Base-by-base conservation (phyloP, 2,888 invertebrate genomes). In the Pardosa pseudoannulata region DNA sequence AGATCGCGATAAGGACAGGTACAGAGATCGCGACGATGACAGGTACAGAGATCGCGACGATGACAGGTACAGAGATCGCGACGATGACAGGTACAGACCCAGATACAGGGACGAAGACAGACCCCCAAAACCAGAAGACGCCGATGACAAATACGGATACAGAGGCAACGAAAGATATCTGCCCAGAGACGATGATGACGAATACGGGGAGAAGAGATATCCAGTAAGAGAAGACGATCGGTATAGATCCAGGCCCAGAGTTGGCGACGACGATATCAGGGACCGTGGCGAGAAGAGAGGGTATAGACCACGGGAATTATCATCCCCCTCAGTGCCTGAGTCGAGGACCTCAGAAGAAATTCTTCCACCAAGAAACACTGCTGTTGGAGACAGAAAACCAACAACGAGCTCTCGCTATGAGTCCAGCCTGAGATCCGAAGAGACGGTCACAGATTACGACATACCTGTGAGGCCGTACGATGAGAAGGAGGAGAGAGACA, bases 121-220 rank as follows among this genome's bases (percentile, higher is more conserved):
- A 16, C 41, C 50, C 23, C 27, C 41, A 23, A 19, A 29, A 9
- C 46, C 62, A 6, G 65, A 23, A 2, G 9, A 36, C 1, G 41
- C n/a, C 16, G 41, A 46, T 46, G 41, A 68, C n/a, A 28, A 31
- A 16, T 62, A 68, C 23, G 28, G 62, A 23, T 23, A 29, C 7
- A 31, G 70, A 6, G 65, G n/a, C 7, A 36, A 36, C n/a, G n/a
- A n/a, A n/a, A n/a, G n/a, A n/a, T n/a, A n/a, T n/a, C n/a, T n/a
- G n/a, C n/a, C n/a, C n/a, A n/a, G n/a, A n/a, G n/a, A n/a, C n/a
- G 73, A 80, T 1, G 67, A 62, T 1, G 75, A 81, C 32, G 27
- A 41, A 27, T 75, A 68, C 23, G 13, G 39, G 16, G 50, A 36
- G n/a, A 29, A 64, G 28, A 28, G 28, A 27, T n/a, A n/a, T n/a